Evolutionary conservation across 1,140 invertebrate species (phyloP).

Genomic region (Zaprionus nigranus): DNA sequence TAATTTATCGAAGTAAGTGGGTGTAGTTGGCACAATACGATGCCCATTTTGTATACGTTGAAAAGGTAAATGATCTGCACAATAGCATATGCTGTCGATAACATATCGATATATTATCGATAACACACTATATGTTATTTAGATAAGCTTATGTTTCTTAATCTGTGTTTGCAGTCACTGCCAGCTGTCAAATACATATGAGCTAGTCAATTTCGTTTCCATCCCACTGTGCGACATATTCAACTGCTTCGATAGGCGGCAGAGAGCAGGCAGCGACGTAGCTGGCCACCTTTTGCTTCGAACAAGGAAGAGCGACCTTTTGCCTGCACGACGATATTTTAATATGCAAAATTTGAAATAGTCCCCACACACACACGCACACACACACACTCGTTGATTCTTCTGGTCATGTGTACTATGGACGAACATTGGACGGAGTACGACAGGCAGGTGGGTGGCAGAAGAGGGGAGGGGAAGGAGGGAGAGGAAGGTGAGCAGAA

Average conservation of each 20-base stretch:
- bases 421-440: slow-evolving; percentile 28
- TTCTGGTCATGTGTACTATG: slow-evolving; percentile 69
- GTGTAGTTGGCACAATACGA: no score
- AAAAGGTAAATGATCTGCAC: no score
- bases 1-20: not conserved
- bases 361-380: slow-evolving; percentile 42
- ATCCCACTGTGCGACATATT: slow-evolving; percentile 26
- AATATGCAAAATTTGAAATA: slow-evolving; percentile 82
- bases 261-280: slow-evolving; percentile 33
- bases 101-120: not conserved
- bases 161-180: not conserved
- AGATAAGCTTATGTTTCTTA: not conserved
- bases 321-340: slow-evolving; percentile 81
- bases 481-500: not conserved
- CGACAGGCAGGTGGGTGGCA: not conserved
- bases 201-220: not conserved
- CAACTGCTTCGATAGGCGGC: slow-evolving; percentile 9
- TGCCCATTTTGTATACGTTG: no score
- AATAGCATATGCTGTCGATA: not conserved
- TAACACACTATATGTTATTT: not conserved
- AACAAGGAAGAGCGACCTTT: slow-evolving; percentile 69
- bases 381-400: slow-evolving; percentile 47
- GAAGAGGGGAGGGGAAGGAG: slow-evolving; percentile 4
- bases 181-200: not conserved
- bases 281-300: slow-evolving; percentile 60